Conservation (phyloP, 2,797 vertebrate genomes). For the Myripristis murdjan region DNA sequence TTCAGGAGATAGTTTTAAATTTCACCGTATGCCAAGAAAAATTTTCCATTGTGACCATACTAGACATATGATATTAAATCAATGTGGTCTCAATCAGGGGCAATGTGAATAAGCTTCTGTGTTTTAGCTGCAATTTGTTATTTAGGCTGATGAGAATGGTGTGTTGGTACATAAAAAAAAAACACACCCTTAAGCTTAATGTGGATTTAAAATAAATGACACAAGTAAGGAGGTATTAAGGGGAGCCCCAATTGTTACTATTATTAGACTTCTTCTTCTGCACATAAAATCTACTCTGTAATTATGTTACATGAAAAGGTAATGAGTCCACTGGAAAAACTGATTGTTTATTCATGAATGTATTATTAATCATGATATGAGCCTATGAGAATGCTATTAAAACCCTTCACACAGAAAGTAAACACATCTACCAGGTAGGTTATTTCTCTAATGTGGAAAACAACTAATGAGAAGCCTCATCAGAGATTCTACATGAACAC, state of each 20-base stretch:
- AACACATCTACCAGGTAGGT: background rate
- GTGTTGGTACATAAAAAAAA: background rate
- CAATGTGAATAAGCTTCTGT: conserved; percentile 1
- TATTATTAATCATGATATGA: background rate
- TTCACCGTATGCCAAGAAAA: background rate
- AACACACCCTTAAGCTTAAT: conserved; percentile 13
- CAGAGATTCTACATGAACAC: background rate
- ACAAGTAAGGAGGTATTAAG: background rate
- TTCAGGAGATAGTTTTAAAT: too few relatives aligned
- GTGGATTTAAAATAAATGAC: conserved; percentile 3
- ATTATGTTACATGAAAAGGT: background rate
- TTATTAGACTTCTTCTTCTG: background rate
- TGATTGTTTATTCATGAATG: background rate
- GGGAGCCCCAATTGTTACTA: too few relatives aligned
- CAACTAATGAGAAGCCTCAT: background rate
- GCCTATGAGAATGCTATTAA: conserved; percentile 15
- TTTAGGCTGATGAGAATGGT: conserved; percentile 9
- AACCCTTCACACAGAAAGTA: conserved; percentile 16
- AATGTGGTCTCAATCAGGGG: background rate
- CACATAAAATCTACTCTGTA: background rate
- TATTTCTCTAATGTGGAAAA: too few relatives aligned
- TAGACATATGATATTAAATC: background rate
- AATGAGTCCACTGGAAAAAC: background rate
- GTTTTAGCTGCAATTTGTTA: background rate
- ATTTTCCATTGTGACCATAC: background rate